phyloP scores from a whole-genome alignment of 2,888 invertebrate genomes.

The Crossocerus cetratus region DNA sequence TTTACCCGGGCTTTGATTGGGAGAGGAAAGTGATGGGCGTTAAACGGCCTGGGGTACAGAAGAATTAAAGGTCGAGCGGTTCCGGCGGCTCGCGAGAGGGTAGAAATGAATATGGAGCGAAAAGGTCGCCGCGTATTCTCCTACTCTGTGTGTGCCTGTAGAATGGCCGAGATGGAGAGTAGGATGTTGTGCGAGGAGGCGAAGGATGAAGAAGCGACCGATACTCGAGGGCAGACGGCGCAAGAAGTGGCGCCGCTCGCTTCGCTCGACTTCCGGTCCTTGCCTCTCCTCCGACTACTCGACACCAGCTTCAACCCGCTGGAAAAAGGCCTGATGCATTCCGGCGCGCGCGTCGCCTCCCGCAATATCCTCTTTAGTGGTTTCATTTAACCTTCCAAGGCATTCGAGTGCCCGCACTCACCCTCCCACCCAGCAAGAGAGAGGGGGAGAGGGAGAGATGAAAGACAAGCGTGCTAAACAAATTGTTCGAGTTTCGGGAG shows the following conservation, averaged over 20 bases:
- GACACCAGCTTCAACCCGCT: neutral
- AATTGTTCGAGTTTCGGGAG: no score
- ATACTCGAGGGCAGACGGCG: conserved; percentile 11
- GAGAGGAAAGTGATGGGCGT: neutral
- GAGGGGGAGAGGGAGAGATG: neutral
- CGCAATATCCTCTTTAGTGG: neutral
- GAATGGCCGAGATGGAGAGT: neutral
- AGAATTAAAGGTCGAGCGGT: neutral
- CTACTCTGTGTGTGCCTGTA: no score
- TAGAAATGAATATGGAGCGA: neutral
- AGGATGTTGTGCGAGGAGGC: neutral
- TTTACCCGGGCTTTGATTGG: no score
- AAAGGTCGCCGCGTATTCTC: neutral
- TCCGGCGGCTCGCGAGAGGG: neutral
- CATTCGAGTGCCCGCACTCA: neutral
- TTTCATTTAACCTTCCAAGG: neutral
- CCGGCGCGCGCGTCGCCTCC: neutral
- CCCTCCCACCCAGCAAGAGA: neutral
- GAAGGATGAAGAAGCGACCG: conserved; percentile 4
- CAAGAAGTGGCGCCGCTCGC: neutral
- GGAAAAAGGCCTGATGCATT: neutral
- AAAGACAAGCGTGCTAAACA: no score
- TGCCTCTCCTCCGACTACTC: neutral
- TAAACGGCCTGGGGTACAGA: neutral
- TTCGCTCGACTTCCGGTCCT: conserved; percentile 9